A percentile compares a stretch with the other conserved stretches of the same genome.
Conservation (phyloP, 2,888 invertebrate species). For the Laspeyria flexula region DNA sequence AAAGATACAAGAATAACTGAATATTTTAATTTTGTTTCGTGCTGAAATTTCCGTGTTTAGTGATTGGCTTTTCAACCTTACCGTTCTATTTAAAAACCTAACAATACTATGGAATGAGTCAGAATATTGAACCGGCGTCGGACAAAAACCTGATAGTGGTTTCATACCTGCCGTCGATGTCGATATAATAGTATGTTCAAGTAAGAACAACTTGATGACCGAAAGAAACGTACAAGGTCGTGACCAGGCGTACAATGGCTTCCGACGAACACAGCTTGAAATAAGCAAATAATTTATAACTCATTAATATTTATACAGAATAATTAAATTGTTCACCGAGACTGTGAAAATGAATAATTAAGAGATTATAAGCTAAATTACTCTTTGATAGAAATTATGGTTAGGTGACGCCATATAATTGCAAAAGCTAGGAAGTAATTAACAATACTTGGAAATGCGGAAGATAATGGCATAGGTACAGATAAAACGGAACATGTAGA, state of each 20-base stretch:
- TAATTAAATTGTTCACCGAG: slow-evolving; percentile 29
- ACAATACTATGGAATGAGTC: slow-evolving; percentile 68
- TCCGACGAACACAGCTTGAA: slow-evolving; percentile 51
- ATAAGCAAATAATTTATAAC: slow-evolving; percentile 43
- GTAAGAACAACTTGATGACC: slow-evolving; percentile 68
- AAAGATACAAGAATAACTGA: slow-evolving; percentile 50
- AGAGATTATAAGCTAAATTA: not conserved
- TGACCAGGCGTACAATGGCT: slow-evolving; percentile 75
- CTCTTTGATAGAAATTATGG: not conserved
- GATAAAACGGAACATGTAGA: slow-evolving; percentile 46
- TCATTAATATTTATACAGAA: slow-evolving; percentile 46
- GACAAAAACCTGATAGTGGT: slow-evolving; percentile 67
- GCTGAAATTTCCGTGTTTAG: slow-evolving; percentile 53
- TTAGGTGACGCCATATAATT: not conserved
- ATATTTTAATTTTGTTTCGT: slow-evolving; percentile 42
- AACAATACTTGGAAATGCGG: slow-evolving; percentile 22
- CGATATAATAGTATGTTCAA: slow-evolving; percentile 37
- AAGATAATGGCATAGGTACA: slow-evolving; percentile 43
- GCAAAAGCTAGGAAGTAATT: not conserved
- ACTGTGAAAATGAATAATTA: slow-evolving; percentile 9
- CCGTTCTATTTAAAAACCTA: slow-evolving; percentile 66
- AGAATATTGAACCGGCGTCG: slow-evolving; percentile 54
- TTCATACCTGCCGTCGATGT: slow-evolving; percentile 39
- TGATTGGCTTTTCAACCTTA: slow-evolving; percentile 58
- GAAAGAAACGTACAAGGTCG: slow-evolving; percentile 74